Evolutionary conservation across 2,888 invertebrate species (phyloP).

Genomic region (Bombyx huttoni): DNA sequence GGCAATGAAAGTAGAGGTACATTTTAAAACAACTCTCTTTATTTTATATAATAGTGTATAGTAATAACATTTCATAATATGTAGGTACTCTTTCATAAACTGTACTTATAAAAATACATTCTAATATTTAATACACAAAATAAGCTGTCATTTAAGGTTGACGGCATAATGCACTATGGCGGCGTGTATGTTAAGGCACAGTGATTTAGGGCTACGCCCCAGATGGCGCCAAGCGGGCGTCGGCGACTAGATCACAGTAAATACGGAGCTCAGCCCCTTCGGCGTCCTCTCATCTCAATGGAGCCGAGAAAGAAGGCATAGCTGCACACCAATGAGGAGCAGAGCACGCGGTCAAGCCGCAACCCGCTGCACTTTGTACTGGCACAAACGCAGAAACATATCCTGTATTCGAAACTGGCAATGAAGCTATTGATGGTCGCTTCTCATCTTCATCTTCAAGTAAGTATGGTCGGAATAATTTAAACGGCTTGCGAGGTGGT

Average conservation of each 20-base stretch:
- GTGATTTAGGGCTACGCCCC: conserved; percentile 65
- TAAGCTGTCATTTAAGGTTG: conserved; percentile 56
- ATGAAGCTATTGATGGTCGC: conserved; percentile 42
- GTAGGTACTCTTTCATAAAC: conserved; percentile 62
- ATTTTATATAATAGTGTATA: conserved; percentile 46
- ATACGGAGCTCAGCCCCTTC: conserved; percentile 46
- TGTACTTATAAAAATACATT: conserved; percentile 70
- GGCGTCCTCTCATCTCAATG: conserved; percentile 59
- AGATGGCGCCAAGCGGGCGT: conserved; percentile 63
- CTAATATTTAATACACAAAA: conserved; percentile 64
- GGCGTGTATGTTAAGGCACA: conserved; percentile 67
- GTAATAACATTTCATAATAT: conserved; percentile 40
- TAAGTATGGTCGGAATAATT: conserved; percentile 84
- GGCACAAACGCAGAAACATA: conserved; percentile 64
- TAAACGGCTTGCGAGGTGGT: conserved; percentile 75
- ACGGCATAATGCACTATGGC: conserved; percentile 68
- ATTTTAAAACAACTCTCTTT: conserved; percentile 59
- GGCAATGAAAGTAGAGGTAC: conserved; percentile 30
- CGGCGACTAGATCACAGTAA: conserved; percentile 69
- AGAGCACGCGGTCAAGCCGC: conserved; percentile 44
- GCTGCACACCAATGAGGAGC: conserved; percentile 78
- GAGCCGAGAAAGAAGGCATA: conserved; percentile 70
- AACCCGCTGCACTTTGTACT: conserved; percentile 55
- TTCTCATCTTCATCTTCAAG: conserved; percentile 74
- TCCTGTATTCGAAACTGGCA: conserved; percentile 43